Percentiles rank a stretch among this genome's conserved stretches.
Conservation (phyloP, 2,113 vertebrate species). For the Gymnocephalus cernua region DNA sequence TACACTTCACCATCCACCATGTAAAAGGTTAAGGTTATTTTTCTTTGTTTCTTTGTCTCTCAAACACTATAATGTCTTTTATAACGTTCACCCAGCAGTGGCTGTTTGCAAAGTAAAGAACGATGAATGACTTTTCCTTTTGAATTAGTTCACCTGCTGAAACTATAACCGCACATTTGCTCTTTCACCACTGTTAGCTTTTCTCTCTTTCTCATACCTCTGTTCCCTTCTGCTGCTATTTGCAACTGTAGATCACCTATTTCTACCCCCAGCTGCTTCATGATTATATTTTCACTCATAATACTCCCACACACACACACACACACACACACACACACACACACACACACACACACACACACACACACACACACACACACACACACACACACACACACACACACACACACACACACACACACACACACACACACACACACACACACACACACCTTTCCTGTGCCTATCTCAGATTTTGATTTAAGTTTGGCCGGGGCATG, state of each 20-base stretch:
- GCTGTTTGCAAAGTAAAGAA: slow-evolving; percentile 55
- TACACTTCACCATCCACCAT: no score
- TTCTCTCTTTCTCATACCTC: slow-evolving; percentile 25
- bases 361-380: not conserved
- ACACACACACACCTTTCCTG: slow-evolving; percentile 13
- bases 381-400: not conserved
- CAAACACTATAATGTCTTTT: slow-evolving; percentile 1
- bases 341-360: not conserved
- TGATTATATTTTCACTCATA: slow-evolving; percentile 65
- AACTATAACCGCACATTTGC: slow-evolving; percentile 61
- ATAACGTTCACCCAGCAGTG: slow-evolving; percentile 41
- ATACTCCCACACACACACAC: slow-evolving; percentile 24
- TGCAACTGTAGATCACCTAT: slow-evolving; percentile 48
- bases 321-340: not conserved
- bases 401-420: not conserved
- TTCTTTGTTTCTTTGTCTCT: slow-evolving; percentile 6
- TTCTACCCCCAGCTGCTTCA: slow-evolving; percentile 55
- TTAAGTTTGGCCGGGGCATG: slow-evolving; percentile 60
- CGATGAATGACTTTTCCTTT: slow-evolving; percentile 50
- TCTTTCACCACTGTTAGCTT: slow-evolving; percentile 67
- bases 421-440: not conserved
- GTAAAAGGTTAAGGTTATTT: slow-evolving; percentile 2
- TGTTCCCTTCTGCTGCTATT: slow-evolving; percentile 43
- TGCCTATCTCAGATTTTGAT: slow-evolving; percentile 67
- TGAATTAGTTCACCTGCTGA: slow-evolving; percentile 57